Conservation (phyloP, 2,888 invertebrate genomes). For the Colostygia pectinataria region DNA sequence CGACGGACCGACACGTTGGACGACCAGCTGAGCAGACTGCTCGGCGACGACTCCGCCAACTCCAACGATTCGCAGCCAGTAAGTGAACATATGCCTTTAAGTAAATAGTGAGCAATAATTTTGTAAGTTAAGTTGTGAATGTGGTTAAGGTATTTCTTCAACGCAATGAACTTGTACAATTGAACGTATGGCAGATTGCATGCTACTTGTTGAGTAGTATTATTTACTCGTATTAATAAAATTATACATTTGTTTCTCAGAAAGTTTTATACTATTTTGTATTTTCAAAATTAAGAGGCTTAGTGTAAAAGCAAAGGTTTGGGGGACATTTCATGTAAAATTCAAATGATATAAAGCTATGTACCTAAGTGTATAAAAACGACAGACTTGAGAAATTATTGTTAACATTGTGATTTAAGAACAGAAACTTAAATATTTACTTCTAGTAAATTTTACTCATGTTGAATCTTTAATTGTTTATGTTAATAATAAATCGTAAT, state of each 20-base stretch:
- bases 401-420: background rate
- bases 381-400: too few species aligned
- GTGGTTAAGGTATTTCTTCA: constrained; percentile 16
- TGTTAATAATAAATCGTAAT: background rate
- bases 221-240: constrained; percentile 27
- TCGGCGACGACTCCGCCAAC: constrained; percentile 65
- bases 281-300: constrained; percentile 43
- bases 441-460: constrained; percentile 21
- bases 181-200: background rate
- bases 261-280: constrained; percentile 45
- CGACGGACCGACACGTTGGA: constrained; percentile 52
- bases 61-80: constrained; percentile 66
- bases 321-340: constrained; percentile 32
- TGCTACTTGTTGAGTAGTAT: constrained; percentile 11
- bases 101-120: constrained; percentile 64
- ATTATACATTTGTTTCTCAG: constrained; percentile 43
- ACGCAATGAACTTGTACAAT: constrained; percentile 25
- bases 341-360: constrained; percentile 3
- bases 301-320: constrained; percentile 29
- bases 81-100: constrained; percentile 69
- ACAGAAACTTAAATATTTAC: constrained; percentile 15
- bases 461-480: constrained; percentile 16
- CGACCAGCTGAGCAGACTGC: constrained; percentile 64
- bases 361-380: too few species aligned
- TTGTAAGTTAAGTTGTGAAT: constrained; percentile 21